Evolutionary conservation across 2,113 vertebrate genomes (phyloP).

Genomic region (Taurulus bubalis): DNA sequence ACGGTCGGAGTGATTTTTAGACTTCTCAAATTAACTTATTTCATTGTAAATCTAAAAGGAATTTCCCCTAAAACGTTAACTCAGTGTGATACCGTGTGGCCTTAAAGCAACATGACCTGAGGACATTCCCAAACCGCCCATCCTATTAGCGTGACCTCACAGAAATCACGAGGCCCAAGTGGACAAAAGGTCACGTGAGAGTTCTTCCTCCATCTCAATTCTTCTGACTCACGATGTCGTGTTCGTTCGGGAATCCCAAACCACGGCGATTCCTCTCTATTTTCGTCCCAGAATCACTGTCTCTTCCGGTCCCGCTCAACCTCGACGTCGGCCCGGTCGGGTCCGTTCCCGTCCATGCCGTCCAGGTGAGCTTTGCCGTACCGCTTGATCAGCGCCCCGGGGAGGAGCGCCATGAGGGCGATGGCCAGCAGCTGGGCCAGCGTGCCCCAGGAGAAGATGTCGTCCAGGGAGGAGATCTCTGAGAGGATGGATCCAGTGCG

Average conservation of each 20-base stretch:
- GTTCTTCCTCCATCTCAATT: background rate
- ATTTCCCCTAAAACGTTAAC: background rate
- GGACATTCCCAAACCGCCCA: constrained; percentile 6
- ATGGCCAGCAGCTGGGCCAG: constrained; percentile 91
- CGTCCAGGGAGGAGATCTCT: constrained; percentile 91
- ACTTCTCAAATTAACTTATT: background rate
- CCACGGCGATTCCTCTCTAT: background rate
- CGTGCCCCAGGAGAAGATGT: constrained; percentile 94
- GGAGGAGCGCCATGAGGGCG: constrained; percentile 90
- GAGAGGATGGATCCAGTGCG: constrained; percentile 95
- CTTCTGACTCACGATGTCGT: background rate
- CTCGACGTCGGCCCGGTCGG: constrained; percentile 50
- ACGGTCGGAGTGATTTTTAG: background rate
- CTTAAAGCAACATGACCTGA: constrained; percentile 26
- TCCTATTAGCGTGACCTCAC: constrained; percentile 8
- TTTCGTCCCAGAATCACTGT: constrained; percentile 39
- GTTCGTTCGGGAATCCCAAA: background rate
- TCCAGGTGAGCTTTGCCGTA: constrained; percentile 86
- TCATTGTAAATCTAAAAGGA: background rate
- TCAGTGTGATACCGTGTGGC: background rate
- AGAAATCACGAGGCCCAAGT: constrained; percentile 25
- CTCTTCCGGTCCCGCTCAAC: constrained; percentile 81
- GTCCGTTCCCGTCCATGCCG: constrained; percentile 65
- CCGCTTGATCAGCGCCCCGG: constrained; percentile 91
- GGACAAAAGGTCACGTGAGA: constrained; percentile 25